phyloP scores from a whole-genome alignment of 2,113 vertebrate species.

The Centropus unirufus region DNA sequence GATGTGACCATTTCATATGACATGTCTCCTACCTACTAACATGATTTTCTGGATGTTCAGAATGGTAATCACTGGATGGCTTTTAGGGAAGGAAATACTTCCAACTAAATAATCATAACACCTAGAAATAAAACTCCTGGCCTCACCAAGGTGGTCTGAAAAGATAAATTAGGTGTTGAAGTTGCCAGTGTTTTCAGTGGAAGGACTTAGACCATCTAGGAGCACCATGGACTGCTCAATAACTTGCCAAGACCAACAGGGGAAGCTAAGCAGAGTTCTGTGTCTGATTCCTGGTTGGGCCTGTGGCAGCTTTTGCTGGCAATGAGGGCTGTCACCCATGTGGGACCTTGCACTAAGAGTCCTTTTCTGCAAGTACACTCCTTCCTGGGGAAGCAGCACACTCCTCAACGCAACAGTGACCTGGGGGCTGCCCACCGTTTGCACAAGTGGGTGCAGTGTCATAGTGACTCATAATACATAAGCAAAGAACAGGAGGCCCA shows the following conservation, averaged over 20 bases:
- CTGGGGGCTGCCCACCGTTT: too few relatives aligned
- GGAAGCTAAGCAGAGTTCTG: neutral
- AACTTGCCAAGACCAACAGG: neutral
- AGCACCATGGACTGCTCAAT: neutral
- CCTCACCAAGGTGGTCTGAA: neutral
- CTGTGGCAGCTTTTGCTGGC: neutral
- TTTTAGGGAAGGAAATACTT: neutral
- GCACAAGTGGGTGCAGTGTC: neutral
- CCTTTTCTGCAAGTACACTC: neutral
- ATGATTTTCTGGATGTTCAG: neutral
- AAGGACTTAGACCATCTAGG: neutral
- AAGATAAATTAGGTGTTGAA: neutral
- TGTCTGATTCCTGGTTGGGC: neutral
- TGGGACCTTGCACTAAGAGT: too few relatives aligned
- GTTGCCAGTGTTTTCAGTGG: neutral
- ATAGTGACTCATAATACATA: too few relatives aligned
- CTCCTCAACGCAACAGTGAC: too few relatives aligned
- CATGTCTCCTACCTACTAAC: neutral
- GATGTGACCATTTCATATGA: neutral
- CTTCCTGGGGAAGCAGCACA: neutral
- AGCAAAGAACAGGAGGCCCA: too few relatives aligned
- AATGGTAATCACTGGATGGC: neutral
- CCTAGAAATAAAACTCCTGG: neutral
- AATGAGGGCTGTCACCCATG: neutral
- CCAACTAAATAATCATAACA: neutral